Evolutionary conservation across 2,888 invertebrate genomes (phyloP).

Genomic region (Strigamia maritima): DNA sequence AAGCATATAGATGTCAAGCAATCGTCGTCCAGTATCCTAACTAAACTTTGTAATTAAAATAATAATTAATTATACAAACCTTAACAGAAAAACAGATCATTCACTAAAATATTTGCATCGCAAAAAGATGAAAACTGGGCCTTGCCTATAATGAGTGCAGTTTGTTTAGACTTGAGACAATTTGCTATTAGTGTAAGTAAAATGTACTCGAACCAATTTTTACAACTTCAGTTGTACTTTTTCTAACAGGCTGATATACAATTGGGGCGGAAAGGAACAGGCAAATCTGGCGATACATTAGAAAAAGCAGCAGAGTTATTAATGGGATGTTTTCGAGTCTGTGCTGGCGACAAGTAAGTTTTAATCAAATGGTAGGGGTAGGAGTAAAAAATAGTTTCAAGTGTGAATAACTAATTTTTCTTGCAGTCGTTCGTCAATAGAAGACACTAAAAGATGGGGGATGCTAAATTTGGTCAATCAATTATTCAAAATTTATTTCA

Average conservation of each 20-base stretch:
- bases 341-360: slow-evolving; percentile 80
- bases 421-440: slow-evolving; percentile 71
- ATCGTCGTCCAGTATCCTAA: slow-evolving; percentile 65
- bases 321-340: slow-evolving; percentile 89
- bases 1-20: slow-evolving; percentile 75
- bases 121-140: slow-evolving; percentile 97
- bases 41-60: not conserved
- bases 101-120: slow-evolving; percentile 76
- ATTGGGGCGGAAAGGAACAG: slow-evolving; percentile 42
- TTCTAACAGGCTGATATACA: slow-evolving; percentile 39
- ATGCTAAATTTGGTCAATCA: slow-evolving; percentile 97
- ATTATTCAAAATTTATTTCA: slow-evolving; percentile 92
- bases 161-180: slow-evolving; percentile 84
- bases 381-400: not conserved
- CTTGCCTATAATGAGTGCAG: slow-evolving; percentile 84
- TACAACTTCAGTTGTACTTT: not conserved
- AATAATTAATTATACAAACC: not conserved
- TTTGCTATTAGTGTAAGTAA: slow-evolving; percentile 55
- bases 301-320: slow-evolving; percentile 92
- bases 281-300: slow-evolving; percentile 63
- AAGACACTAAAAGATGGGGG: slow-evolving; percentile 90
- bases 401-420: slow-evolving; percentile 35
- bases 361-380: not conserved
- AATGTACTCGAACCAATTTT: not conserved
- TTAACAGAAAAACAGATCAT: slow-evolving; percentile 51